phyloP scores from a whole-genome alignment of 2,888 invertebrate genomes.

The Calliopum simillimum region DNA sequence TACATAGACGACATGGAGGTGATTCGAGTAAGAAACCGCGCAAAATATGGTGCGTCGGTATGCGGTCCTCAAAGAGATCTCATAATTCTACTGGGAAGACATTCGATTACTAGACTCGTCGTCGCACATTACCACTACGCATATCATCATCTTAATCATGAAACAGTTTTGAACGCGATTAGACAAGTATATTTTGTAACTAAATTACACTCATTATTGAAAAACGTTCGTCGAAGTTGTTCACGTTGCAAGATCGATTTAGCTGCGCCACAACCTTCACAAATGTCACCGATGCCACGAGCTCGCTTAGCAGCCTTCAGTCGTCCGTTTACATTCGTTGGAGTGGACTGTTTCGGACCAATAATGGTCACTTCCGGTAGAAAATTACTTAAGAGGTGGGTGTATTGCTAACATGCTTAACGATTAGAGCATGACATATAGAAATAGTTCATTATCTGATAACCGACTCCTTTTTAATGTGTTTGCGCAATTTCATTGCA shows the following conservation, averaged over 20 bases:
- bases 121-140: constrained; percentile 21
- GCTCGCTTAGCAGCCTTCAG: constrained; percentile 38
- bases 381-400: constrained; percentile 45
- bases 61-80: not conserved
- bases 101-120: too few relatives aligned
- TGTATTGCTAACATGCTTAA: too few relatives aligned
- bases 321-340: constrained; percentile 41
- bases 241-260: constrained; percentile 25
- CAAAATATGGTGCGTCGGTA: not conserved
- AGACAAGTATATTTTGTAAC: constrained; percentile 24
- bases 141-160: constrained; percentile 22
- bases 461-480: constrained; percentile 38
- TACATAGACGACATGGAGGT: too few relatives aligned
- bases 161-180: constrained; percentile 25
- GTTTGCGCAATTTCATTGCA: constrained; percentile 36
- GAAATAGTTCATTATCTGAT: constrained; percentile 41
- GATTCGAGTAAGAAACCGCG: too few relatives aligned
- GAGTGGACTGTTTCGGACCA: constrained; percentile 45
- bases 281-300: constrained; percentile 42
- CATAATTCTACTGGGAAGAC: too few relatives aligned
- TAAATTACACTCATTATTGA: constrained; percentile 19
- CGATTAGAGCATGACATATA: constrained; percentile 37
- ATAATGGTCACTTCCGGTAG: constrained; percentile 39
- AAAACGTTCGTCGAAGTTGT: constrained; percentile 11
- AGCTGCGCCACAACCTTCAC: constrained; percentile 31